Evolutionary conservation across 2,797 vertebrate genomes (phyloP), one percentile per base, ranked within the genome.

Genomic region (Aselliscus stoliczkanus): DNA sequence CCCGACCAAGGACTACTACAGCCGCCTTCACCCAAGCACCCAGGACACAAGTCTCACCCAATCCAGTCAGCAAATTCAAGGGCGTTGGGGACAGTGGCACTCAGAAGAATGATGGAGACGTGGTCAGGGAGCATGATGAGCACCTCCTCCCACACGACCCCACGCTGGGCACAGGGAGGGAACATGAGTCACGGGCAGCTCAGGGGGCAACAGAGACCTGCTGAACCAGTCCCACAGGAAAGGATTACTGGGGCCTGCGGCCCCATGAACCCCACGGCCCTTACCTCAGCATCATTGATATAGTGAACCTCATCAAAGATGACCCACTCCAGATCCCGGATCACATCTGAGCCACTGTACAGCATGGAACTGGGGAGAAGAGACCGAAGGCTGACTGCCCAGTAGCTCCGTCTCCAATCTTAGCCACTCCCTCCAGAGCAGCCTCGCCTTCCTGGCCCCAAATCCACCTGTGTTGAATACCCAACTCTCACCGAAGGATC

Each of bases 281-380:
- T 93, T 37, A 99, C 99, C 99, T 99, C 99, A 0, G 99, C 98
- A 1, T 99, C 99, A 0, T 99, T 99, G 97, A 99, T 99, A 93
- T 99, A 99, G 98, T 99, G 99, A 85, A 99, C 99, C 96, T 99
- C 99, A 5, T 99, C 99, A 84, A 99, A 99, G 97, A 99, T 99
- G 91, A 99, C 99, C 99, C 99, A 99, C 97, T 99, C 99, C 97
- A 99, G 94, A 97, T 99, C 99, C 83, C 99, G 98, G 97, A 99
- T 99, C 93, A 99, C 99, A 88, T 99, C 99, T 0, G 99, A 99
- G n/a, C 99, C 99, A 0, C 99, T 99, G 97, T 99, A 99, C 20
- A 99, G 98, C 99, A 99, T 99, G 4, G 99, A 99, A 97, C 99
- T 99, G 92, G 15, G 79, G 58, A 70, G 39, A 89, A 96, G 44